These are phyloP conservation scores for Hemitrygon akajei DNA, from an alignment of 2,797 vertebrate species.

Conservation along the genomic window DNA sequence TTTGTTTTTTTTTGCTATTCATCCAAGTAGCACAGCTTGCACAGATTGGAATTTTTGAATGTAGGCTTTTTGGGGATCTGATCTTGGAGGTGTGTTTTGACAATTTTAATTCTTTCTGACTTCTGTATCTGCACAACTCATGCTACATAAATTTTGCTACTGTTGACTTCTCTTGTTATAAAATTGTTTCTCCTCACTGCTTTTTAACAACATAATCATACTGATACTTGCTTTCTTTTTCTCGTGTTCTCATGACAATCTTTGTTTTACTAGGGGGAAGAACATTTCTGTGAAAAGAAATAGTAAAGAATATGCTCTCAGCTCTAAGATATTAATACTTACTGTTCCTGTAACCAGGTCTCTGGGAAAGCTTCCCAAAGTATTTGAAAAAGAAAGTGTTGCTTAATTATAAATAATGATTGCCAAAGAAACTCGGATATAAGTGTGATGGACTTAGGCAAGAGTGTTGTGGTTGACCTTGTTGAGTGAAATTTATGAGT, in stretches of 20 bases:
- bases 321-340: background rate
- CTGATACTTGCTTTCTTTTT: background rate
- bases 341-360: background rate
- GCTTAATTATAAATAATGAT: too few relatives aligned
- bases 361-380: background rate
- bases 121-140: background rate
- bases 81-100: background rate
- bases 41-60: background rate
- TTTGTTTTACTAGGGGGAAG: background rate
- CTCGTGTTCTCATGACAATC: background rate
- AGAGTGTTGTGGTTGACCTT: too few relatives aligned
- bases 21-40: background rate
- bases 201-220: background rate
- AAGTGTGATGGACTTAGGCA: too few relatives aligned
- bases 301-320: background rate
- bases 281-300: background rate
- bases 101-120: background rate
- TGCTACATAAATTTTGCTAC: background rate
- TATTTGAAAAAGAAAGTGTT: too few relatives aligned
- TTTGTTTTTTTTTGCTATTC: background rate
- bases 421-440: too few relatives aligned
- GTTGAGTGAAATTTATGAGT: too few relatives aligned
- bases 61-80: too few relatives aligned
- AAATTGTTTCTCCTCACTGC: background rate
- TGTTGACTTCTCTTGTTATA: background rate